Evolutionary conservation across 2,797 vertebrate species (phyloP).

Genomic region (Petrocephalus schoutedeni): DNA sequence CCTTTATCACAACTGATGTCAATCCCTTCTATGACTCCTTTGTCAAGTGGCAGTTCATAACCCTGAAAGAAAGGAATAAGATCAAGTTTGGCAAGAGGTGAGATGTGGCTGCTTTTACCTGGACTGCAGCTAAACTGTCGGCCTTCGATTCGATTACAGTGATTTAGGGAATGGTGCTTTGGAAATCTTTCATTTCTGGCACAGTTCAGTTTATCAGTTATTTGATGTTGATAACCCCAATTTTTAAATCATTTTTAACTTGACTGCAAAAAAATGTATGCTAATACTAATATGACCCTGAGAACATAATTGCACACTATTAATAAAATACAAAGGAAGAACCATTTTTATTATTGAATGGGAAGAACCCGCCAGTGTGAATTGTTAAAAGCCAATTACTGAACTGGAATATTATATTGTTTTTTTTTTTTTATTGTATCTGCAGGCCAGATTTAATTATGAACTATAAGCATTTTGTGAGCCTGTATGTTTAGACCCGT

Average conservation of each 20-base stretch:
- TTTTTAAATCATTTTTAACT: neutral
- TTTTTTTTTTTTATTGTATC: too few relatives aligned
- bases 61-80: constrained; percentile 86
- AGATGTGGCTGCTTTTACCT: constrained; percentile 18
- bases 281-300: too few relatives aligned
- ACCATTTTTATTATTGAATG: too few relatives aligned
- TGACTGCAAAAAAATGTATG: too few relatives aligned
- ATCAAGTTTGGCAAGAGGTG: constrained; percentile 96
- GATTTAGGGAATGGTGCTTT: neutral
- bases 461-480: too few relatives aligned
- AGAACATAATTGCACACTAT: too few relatives aligned
- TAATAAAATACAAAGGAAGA: too few relatives aligned
- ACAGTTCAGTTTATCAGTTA: neutral
- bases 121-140: neutral
- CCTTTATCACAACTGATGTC: constrained; percentile 90
- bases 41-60: constrained; percentile 91
- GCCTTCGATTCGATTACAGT: neutral
- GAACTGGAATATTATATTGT: too few relatives aligned
- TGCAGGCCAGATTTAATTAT: too few relatives aligned
- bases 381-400: too few relatives aligned
- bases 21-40: constrained; percentile 98
- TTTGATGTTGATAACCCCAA: neutral
- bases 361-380: too few relatives aligned
- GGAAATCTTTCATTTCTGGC: neutral
- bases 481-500: too few relatives aligned